Conservation (phyloP, 2,113 vertebrate genomes). For the Corythoichthys haematopterus region DNA sequence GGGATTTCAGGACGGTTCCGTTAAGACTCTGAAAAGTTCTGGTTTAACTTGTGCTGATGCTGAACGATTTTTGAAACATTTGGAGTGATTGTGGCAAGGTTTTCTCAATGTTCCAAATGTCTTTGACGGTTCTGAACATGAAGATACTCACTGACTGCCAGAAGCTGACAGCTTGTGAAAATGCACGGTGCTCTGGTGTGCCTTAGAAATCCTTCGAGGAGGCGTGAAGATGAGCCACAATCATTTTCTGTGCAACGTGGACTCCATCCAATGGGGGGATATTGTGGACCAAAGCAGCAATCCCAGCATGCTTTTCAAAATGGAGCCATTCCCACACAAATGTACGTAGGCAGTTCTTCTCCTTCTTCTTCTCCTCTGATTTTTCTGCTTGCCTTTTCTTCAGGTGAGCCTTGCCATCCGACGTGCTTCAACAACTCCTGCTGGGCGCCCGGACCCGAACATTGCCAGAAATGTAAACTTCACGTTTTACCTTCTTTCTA, state of each 20-base stretch:
- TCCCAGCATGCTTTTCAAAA: constrained; percentile 13
- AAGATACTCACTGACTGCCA: no score
- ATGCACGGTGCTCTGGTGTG: no score
- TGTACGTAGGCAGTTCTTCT: constrained; percentile 31
- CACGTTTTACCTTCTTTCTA: neutral
- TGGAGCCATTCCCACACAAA: neutral
- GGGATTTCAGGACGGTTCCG: no score
- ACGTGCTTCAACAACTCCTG: constrained; percentile 80
- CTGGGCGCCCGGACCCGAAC: constrained; percentile 80
- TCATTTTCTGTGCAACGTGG: constrained; percentile 77
- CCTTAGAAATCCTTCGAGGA: constrained; percentile 85
- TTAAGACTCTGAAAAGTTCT: no score
- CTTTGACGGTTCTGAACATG: no score
- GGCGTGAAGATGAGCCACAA: constrained; percentile 82
- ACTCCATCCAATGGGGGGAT: constrained; percentile 84
- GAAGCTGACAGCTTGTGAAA: no score
- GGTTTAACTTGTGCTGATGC: no score
- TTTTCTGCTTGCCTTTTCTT: constrained; percentile 16
- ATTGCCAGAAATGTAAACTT: constrained; percentile 85
- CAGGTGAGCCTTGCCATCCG: constrained; percentile 81
- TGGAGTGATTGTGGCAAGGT: no score
- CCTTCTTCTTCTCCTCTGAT: neutral
- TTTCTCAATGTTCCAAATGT: no score
- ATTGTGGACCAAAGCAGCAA: constrained; percentile 64
- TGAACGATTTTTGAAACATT: no score